Evolutionary conservation across 2,888 invertebrate species (phyloP).

Genomic region (Ormyrus labotus): DNA sequence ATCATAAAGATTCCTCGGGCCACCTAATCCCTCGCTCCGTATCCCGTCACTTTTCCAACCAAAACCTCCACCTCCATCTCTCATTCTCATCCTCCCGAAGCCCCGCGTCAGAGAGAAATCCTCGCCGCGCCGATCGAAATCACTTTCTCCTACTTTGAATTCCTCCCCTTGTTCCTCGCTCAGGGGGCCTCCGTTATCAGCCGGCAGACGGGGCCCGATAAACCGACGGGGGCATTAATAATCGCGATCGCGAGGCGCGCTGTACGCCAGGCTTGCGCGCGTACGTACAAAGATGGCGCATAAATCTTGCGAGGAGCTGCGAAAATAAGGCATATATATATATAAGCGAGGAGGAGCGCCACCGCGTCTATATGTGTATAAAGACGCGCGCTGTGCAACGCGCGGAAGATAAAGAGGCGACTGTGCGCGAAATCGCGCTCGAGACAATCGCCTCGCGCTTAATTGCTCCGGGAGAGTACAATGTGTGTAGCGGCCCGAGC

Average conservation of each 20-base stretch:
- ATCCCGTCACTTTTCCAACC: too few species aligned
- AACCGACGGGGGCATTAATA: slow-evolving; percentile 39
- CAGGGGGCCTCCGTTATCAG: background rate
- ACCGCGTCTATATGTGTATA: background rate
- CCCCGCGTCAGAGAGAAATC: background rate
- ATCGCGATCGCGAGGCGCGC: slow-evolving; percentile 26
- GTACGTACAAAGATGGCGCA: background rate
- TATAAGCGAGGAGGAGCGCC: background rate
- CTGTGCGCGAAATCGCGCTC: background rate
- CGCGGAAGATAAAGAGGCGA: slow-evolving; percentile 16
- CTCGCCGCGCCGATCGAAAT: background rate
- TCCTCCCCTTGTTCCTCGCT: background rate
- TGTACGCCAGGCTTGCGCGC: slow-evolving; percentile 12
- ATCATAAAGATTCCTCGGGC: too few species aligned
- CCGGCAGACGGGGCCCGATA: background rate
- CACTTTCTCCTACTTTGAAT: background rate
- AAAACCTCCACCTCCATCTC: background rate
- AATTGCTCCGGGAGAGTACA: slow-evolving; percentile 13
- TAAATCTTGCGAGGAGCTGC: background rate
- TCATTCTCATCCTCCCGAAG: background rate
- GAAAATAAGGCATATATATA: slow-evolving; percentile 24
- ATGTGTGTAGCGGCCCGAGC: background rate
- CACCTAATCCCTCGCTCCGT: too few species aligned
- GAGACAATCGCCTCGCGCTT: slow-evolving; percentile 23
- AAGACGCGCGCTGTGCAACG: background rate